Conservation (phyloP, 1,140 invertebrate species). For the Helicoverpa zea region DNA sequence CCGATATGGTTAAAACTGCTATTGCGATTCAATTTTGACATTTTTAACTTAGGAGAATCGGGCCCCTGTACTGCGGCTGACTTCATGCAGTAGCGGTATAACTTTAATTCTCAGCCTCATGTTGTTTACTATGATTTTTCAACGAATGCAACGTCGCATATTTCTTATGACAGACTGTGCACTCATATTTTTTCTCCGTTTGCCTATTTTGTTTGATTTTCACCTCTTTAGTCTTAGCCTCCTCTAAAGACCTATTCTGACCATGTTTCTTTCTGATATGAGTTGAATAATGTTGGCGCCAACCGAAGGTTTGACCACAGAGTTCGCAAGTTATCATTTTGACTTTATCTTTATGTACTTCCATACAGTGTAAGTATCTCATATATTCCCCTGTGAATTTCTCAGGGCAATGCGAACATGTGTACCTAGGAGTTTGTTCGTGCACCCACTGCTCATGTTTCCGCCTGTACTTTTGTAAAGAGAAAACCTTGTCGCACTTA, state of each 20-base stretch:
- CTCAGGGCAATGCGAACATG: conserved; percentile 68
- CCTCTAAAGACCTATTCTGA: neutral
- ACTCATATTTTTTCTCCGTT: conserved; percentile 61
- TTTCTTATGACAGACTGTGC: conserved; percentile 61
- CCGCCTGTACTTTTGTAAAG: conserved; percentile 63
- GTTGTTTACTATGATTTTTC: conserved; percentile 29
- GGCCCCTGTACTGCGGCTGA: too few relatives aligned
- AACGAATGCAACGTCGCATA: conserved; percentile 54
- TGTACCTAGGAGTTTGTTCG: conserved; percentile 57
- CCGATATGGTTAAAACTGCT: too few relatives aligned
- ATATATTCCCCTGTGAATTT: conserved; percentile 58
- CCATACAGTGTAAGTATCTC: conserved; percentile 64
- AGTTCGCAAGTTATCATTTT: conserved; percentile 68
- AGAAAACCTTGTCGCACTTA: conserved; percentile 70
- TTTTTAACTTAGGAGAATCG: too few relatives aligned
- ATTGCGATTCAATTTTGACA: too few relatives aligned
- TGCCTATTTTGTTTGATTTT: conserved; percentile 41
- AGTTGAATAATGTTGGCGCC: conserved; percentile 64
- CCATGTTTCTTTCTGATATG: conserved; percentile 70
- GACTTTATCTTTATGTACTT: conserved; percentile 65
- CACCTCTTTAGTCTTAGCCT: too few relatives aligned
- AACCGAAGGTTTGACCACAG: conserved; percentile 68
- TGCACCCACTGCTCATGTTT: conserved; percentile 68
- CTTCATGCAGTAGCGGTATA: too few relatives aligned
- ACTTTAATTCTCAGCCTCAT: neutral